Conservation (phyloP, 2,797 vertebrate species). For the Spondyliosoma cantharus region DNA sequence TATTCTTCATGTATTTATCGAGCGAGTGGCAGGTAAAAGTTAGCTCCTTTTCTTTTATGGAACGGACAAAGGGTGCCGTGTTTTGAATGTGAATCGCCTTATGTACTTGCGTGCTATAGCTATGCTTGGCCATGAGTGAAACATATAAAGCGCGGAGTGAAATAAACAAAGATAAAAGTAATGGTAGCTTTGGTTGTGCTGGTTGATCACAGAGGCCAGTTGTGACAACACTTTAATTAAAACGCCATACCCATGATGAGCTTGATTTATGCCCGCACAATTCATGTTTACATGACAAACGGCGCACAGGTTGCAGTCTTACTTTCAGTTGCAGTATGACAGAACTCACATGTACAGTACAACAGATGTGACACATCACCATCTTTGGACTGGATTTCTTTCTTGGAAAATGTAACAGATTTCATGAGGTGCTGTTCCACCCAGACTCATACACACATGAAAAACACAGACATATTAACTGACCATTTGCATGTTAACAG, state of each 20-base stretch:
- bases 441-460: constrained; percentile 1
- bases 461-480: constrained; percentile 27
- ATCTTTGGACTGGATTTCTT: constrained; percentile 10
- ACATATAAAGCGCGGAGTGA: no score
- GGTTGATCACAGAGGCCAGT: constrained; percentile 3
- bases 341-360: background rate
- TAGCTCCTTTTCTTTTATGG: no score
- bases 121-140: no score
- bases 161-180: background rate
- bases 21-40: no score
- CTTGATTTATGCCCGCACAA: constrained; percentile 18
- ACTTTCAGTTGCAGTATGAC: constrained; percentile 10
- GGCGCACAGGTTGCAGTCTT: background rate
- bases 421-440: constrained; percentile 40
- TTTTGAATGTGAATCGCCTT: no score
- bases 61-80: no score
- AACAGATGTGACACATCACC: constrained; percentile 10
- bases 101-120: no score
- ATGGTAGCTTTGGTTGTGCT: background rate
- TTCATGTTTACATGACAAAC: constrained; percentile 50
- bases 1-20: no score
- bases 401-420: constrained; percentile 35
- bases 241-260: constrained; percentile 14
- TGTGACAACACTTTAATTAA: constrained; percentile 16
- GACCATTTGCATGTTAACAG: constrained; percentile 18